Evolutionary conservation across 2,888 invertebrate genomes (phyloP), one percentile per base, ranked within the genome.

Genomic region (Nomada hirtipes): DNA sequence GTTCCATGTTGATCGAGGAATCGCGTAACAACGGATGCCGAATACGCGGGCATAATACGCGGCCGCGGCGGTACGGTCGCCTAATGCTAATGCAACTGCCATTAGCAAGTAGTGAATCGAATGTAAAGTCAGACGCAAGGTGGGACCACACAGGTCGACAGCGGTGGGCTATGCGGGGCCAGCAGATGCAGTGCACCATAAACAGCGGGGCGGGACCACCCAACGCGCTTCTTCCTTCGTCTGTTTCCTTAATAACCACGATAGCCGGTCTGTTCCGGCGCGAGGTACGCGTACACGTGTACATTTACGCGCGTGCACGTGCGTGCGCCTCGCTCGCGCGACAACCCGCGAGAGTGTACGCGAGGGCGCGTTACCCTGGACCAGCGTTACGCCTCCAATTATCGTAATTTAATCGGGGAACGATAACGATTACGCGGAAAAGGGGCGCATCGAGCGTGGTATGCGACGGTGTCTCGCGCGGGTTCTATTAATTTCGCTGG

Each of bases 121-220:
- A 92, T 92, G 91, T 91, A 89, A 90, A 91, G 91, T 91, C 90
- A 90, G 91, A 90, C 91, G 88, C 87, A 89, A 90, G 89, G 89
- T 83, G 91, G 87, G 92, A 92, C 92, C 93, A 92, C 93, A 93
- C 93, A 92, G 88, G 90, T 87, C 89, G 93, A 88, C 79, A 15
- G 85, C 86, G 88, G 89, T 89, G 90, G 91, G 90, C 90, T 90
- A 90, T 91, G 91, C 90, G 90, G 91, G 91, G 89, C 89, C 90
- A 90, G 90, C 90, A 90, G 91, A 91, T 91, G 91, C 91, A 91
- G 91, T 92, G 92, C 91, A 91, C 92, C 93, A 92, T 93, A 93
- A 93, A 93, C 92, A 93, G 92, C 92, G 90, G 91, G 90, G 85
- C 89, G 86, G 89, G 93, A 93, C 93, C 93, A 93, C 93, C 93